phyloP scores from a whole-genome alignment of 1,140 invertebrate species.

The Pinna nobilis region DNA sequence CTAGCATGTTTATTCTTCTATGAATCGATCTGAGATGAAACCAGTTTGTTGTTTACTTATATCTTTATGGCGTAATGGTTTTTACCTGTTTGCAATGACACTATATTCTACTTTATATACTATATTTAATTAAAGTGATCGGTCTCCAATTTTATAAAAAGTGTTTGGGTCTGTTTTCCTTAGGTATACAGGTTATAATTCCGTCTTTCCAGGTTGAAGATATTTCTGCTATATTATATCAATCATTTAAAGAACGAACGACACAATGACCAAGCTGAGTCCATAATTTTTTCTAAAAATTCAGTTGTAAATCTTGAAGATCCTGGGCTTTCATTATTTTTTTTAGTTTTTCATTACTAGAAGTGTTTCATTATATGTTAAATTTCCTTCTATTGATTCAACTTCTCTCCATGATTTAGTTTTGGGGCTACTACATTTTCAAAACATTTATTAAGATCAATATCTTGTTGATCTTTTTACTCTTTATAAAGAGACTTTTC shows the following conservation, averaged over 20 bases:
- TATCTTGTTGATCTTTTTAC: not conserved
- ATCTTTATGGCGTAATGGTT: slow-evolving; percentile 6
- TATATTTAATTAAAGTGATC: slow-evolving; percentile 15
- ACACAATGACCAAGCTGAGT: not conserved
- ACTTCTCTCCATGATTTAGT: not conserved
- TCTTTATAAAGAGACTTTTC: not conserved
- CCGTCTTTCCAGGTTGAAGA: slow-evolving; percentile 6
- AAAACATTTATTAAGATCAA: not conserved
- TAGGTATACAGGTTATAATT: slow-evolving; percentile 13
- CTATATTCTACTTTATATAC: slow-evolving; percentile 21
- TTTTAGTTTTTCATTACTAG: slow-evolving; percentile 9
- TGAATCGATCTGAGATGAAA: not conserved
- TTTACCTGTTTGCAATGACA: not conserved
- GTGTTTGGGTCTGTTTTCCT: slow-evolving; percentile 11
- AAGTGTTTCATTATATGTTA: not conserved
- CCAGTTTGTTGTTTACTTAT: slow-evolving; percentile 7
- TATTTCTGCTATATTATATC: not conserved
- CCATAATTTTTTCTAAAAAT: slow-evolving; percentile 23
- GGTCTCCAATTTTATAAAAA: slow-evolving; percentile 14
- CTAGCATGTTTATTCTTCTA: no score
- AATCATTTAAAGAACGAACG: slow-evolving; percentile 1
- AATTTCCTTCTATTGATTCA: not conserved
- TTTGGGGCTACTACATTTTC: not conserved
- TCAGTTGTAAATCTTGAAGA: slow-evolving; percentile 1
- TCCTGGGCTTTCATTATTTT: slow-evolving; percentile 9